Evolutionary conservation across 1,140 invertebrate species (phyloP), one percentile per base, ranked within the genome.

Genomic region (Prorops nasuta): DNA sequence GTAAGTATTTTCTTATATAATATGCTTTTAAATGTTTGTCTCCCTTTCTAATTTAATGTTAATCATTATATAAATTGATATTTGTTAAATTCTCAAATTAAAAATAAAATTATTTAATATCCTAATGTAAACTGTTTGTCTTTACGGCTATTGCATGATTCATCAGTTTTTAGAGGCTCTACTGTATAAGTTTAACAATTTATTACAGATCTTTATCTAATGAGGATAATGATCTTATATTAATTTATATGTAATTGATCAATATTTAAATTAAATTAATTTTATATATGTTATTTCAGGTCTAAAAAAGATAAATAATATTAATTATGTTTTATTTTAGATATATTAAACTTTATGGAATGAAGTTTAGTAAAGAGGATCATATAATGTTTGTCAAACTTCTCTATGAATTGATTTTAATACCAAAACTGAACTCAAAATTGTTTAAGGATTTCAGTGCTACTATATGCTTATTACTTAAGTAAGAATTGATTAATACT

Each of bases 301-400:
- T 21, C 10, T 43, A 28, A 6, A 28, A 6, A 20, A 21, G 14
- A 37, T 35, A 32, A 7, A 22, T 43, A 31, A 49, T 36, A 10
- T 15, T 44, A 2, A 50, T 31, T 57, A 39, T 54, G 58, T 22
- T 66, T 60, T 58, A 49, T 79, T 82, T 52, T 64, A 89, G 88
- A 61, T 95, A 92, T 64, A 85, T 94, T 21, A 81, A 85, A 58
- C 74, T 94, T 18, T 94, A 94, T 80, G 91, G 91, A 10, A 70
- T 87, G 51, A 91, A 90, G 64, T 95, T 97, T 75, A 86, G 86
- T 2, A 96, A 96, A 76, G 86, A 90, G 61, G 93, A 96, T 71
- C 94, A 98, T 68, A 82, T 97, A 17, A 69, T 80, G n/a, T 82
- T 97, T 16, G 84, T 97, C n/a, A 87, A 92, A 64, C 67, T 96